Evolutionary conservation across 2,888 invertebrate species (phyloP), one percentile per base, ranked within the genome.

Genomic region (Lasioglossum calceatum): DNA sequence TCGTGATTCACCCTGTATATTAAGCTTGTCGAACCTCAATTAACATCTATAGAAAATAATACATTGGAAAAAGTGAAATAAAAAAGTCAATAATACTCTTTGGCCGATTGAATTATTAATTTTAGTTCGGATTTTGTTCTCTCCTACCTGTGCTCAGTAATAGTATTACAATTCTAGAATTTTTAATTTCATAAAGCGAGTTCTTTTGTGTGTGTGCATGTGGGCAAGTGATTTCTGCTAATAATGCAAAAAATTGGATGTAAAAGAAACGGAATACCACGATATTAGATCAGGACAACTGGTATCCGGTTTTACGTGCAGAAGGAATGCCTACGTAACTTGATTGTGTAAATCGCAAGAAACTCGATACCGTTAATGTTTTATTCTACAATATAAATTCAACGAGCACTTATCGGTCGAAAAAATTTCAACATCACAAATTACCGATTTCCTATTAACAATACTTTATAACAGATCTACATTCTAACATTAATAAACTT

Each of bases 311-410:
- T 67, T 16, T 67, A 67, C 3, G 19, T 67, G 36, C 19, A 67
- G 7, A 19, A 67, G 64, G 44, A 27, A 64, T 19, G 32, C 19
- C 67, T 67, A 50, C 73, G 32, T 19, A 67, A 36, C 32, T 77
- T 47, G 67, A 77, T 70, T 39, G n/a, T n/a, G 47, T 50, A 72
- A 44, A 79, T 72, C 67, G 75, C 12, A 70, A 67, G 67, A 67
- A 67, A 67, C 67, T 32, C 16, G 16, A 67, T 19, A 19, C 7
- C 67, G 19, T 19, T 67, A 67, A 36, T 67, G 19, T 67, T 67
- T 67, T 32, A 67, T 67, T 36, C 36, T 67, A 14, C 8, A 67
- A 47, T 47, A 47, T 47, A 16, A 19, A 36, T 36, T 36, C 32
- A 67, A 67, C 36, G 67, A 19, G 8, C 36, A 36, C 32, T 67